phyloP scores from a whole-genome alignment of 2,797 vertebrate genomes.

The Clarias platycephalus region DNA sequence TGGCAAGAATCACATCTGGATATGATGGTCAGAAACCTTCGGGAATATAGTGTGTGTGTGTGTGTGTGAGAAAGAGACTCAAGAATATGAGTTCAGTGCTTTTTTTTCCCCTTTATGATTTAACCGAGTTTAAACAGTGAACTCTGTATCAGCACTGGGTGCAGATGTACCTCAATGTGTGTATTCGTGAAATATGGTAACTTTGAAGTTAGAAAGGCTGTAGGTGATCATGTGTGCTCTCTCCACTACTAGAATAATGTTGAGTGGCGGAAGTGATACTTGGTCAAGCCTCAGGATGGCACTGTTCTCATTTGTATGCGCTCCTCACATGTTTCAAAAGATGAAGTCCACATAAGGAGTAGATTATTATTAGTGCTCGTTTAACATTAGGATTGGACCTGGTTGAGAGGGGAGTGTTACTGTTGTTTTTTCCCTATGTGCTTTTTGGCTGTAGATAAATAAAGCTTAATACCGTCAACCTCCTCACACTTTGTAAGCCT shows the following conservation, averaged over 20 bases:
- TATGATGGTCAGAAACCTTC: neutral
- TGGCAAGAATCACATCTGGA: neutral
- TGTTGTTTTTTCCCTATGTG: neutral
- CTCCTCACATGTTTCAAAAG: neutral
- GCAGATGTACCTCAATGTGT: neutral
- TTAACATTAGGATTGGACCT: neutral
- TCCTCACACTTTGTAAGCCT: neutral
- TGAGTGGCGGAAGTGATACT: slow-evolving; percentile 1
- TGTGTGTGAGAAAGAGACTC: neutral
- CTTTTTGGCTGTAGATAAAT: neutral
- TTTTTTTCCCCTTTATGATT: neutral
- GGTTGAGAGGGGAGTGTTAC: neutral
- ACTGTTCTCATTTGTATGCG: neutral
- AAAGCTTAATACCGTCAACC: neutral
- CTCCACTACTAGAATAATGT: neutral
- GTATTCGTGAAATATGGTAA: neutral
- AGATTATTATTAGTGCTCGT: slow-evolving; percentile 12
- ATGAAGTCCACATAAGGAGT: slow-evolving; percentile 1
- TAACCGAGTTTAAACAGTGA: neutral
- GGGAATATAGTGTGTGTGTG: neutral
- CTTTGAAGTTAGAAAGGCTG: neutral
- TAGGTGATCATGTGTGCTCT: too few species aligned
- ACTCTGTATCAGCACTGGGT: neutral
- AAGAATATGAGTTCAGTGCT: neutral
- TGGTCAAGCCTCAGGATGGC: slow-evolving; percentile 22